These are phyloP conservation scores for Spea hammondii DNA, from an alignment of 2,797 vertebrate species.

Conservation along the genomic window DNA sequence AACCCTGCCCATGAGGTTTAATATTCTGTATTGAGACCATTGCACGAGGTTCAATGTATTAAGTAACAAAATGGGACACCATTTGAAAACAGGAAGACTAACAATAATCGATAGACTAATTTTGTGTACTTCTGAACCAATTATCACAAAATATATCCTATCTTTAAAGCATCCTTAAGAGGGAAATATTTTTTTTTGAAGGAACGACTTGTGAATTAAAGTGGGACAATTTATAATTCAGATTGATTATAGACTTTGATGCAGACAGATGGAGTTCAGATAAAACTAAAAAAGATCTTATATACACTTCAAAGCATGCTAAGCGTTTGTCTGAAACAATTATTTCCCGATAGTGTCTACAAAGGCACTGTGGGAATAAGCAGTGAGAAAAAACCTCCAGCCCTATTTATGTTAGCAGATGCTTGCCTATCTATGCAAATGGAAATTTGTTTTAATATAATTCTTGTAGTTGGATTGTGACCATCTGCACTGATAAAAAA, in stretches of 20 bases:
- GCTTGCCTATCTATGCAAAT: slow-evolving; percentile 27
- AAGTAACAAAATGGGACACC: too few relatives aligned
- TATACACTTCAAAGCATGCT: slow-evolving; percentile 64
- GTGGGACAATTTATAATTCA: slow-evolving; percentile 61
- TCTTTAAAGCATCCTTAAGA: slow-evolving; percentile 59
- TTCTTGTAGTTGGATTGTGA: slow-evolving; percentile 5
- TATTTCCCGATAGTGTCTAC: slow-evolving; percentile 53
- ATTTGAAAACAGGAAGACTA: too few relatives aligned
- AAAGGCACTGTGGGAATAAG: slow-evolving; percentile 53
- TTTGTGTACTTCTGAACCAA: too few relatives aligned
- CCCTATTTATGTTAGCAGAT: slow-evolving; percentile 53
- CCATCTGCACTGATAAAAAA: slow-evolving; percentile 3
- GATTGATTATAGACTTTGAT: slow-evolving; percentile 64
- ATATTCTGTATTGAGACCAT: too few relatives aligned
- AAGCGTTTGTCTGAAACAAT: slow-evolving; percentile 62
- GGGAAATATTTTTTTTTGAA: slow-evolving; percentile 55
- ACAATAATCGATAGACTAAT: too few relatives aligned
- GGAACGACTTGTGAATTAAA: slow-evolving; percentile 62
- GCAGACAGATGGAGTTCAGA: slow-evolving; percentile 64
- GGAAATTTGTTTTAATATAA: slow-evolving; percentile 3
- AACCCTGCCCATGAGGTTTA: too few relatives aligned
- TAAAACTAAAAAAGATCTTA: slow-evolving; percentile 63
- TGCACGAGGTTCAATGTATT: too few relatives aligned
- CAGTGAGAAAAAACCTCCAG: slow-evolving; percentile 33
- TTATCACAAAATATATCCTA: slow-evolving; percentile 39